These are phyloP conservation scores for Colletes gigas DNA, from an alignment of 1,140 invertebrate species.

Conservation along the genomic window DNA sequence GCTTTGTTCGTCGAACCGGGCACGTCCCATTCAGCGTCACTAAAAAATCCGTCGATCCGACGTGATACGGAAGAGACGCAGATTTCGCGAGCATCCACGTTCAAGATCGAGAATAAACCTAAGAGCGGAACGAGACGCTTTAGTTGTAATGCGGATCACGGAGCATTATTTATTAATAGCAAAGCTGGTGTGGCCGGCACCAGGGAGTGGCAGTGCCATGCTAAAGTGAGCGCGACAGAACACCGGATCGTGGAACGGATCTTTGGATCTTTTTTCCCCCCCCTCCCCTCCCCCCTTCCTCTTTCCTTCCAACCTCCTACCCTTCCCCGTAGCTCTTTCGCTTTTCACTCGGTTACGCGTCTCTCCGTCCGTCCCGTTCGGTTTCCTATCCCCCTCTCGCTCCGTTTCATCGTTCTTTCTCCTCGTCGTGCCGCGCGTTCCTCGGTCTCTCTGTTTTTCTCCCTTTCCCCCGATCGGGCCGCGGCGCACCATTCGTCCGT, in stretches of 20 bases:
- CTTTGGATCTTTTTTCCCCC: slow-evolving; percentile 37
- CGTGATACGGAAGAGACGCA: slow-evolving; percentile 31
- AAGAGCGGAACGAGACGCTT: slow-evolving; percentile 49
- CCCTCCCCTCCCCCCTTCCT: slow-evolving; percentile 12
- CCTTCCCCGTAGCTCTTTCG: slow-evolving; percentile 21
- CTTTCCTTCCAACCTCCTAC: slow-evolving; percentile 7
- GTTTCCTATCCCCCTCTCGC: slow-evolving; percentile 25
- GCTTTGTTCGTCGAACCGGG: neutral
- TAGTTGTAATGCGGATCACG: slow-evolving; percentile 62
- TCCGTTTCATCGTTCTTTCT: slow-evolving; percentile 20
- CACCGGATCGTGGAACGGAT: slow-evolving; percentile 66
- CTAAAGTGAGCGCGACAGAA: slow-evolving; percentile 63
- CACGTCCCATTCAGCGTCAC: slow-evolving; percentile 21
- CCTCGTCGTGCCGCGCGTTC: slow-evolving; percentile 40
- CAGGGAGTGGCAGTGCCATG: slow-evolving; percentile 64
- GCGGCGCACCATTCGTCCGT: slow-evolving; percentile 29
- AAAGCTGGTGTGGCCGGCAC: slow-evolving; percentile 50
- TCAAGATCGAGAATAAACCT: slow-evolving; percentile 25
- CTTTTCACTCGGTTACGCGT: neutral
- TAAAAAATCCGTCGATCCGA: slow-evolving; percentile 8
- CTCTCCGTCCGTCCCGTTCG: neutral
- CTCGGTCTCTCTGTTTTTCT: slow-evolving; percentile 42
- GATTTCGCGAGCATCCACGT: slow-evolving; percentile 10
- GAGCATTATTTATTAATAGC: slow-evolving; percentile 68
- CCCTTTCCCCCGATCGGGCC: slow-evolving; percentile 24